Base-by-base conservation (phyloP, 1,140 invertebrate species). In the Sipha flava region DNA sequence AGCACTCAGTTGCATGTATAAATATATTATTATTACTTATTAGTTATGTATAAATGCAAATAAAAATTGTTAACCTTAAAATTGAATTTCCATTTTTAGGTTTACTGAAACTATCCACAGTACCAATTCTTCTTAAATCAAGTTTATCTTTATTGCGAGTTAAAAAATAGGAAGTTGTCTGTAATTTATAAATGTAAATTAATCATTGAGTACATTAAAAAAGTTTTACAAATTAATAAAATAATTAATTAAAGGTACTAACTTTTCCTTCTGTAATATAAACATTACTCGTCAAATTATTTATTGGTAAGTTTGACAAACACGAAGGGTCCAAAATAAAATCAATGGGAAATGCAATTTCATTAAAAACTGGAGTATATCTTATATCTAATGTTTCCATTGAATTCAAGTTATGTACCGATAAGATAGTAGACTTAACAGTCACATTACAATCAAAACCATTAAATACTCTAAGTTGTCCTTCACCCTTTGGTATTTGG, bases 391-490 rank as follows among this genome's bases (percentile, higher is more conserved):
- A 34, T 1, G 34, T 43, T 23, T 43, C 45, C 6, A 80, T 16
- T 54, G 80, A 43, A 31, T 6, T n/a, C 31, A 80, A 37, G 23
- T 31, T 40, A 9, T 47, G 91, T 0, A 31, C 26, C 0, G 37
- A 14, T 47, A 59, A 34, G 9, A 80, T 40, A 21, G 62, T 26
- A 10, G 79, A 70, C 18, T 81, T 79, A 7, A 82, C 21, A 34
- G 16, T 52, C 2, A 81, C 59, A 4, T 68, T 29, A 31, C 81
- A 81, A 37, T 77, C 21, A 43, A 90, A 84, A 1, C 88, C 86
- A 84, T 95, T 95, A 81, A 91, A 92, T 79, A 95, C 85, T 79
- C 91, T 87, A 47, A 94, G 73, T 84, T 93, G 92, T 0, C 88
- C 87, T 31, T 88, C 84, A 18, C 88, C 89, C 2, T 21, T 3